A percentile compares a stretch with the other conserved stretches of the same genome.
Conservation (phyloP, 2,113 vertebrate genomes). For the Epinephelus cyanopodus region DNA sequence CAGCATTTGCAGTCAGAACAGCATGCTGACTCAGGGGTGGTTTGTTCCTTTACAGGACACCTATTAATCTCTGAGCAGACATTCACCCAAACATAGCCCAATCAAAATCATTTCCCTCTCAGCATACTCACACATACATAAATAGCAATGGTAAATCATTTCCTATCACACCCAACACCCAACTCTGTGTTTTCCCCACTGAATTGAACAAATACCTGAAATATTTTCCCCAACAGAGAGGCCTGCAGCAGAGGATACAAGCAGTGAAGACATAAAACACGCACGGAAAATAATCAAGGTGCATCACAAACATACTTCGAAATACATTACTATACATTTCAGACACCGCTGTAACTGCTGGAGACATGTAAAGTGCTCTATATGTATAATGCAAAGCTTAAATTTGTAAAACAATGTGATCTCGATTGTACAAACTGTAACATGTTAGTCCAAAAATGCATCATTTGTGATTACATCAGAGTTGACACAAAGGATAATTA, state of each 20-base stretch:
- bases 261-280: conserved; percentile 36
- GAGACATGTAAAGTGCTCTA: background rate
- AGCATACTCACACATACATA: conserved; percentile 6
- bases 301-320: background rate
- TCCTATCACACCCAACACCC: conserved; percentile 27
- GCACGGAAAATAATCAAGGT: background rate
- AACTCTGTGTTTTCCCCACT: conserved; percentile 61
- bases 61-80: conserved; percentile 25
- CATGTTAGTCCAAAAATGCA: background rate
- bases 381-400: background rate
- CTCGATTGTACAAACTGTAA: background rate
- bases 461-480: background rate
- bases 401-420: background rate
- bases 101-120: conserved; percentile 5
- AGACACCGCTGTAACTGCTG: background rate
- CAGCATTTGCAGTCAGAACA: conserved; percentile 24
- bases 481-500: background rate
- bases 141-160: background rate
- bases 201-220: conserved; percentile 83
- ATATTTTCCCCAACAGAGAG: conserved; percentile 79
- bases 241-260: conserved; percentile 77
- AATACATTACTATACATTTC: background rate
- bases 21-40: conserved; percentile 14
- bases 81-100: background rate
- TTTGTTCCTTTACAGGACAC: conserved; percentile 19